Percentiles rank a stretch among this genome's conserved stretches.
phyloP scores from a whole-genome alignment of 1,140 invertebrate genomes.

The Orchestia grillus region DNA sequence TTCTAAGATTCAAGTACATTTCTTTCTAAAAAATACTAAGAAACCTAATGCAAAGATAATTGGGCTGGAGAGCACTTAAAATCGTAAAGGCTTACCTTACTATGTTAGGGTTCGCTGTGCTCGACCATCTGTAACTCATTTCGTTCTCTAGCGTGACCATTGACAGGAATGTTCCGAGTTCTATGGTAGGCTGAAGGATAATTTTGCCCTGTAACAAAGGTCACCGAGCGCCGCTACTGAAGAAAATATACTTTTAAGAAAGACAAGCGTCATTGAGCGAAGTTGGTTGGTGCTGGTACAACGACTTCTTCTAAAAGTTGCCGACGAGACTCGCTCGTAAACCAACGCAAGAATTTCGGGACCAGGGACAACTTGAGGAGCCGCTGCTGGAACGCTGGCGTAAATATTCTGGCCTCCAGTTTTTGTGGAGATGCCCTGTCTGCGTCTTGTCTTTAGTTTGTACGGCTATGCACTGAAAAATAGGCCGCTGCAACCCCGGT shows the following conservation, averaged over 20 bases:
- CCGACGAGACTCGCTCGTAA: background rate
- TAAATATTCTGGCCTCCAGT: background rate
- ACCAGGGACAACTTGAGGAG: background rate
- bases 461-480: background rate
- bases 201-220: background rate
- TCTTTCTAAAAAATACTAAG: no score
- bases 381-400: background rate
- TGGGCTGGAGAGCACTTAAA: no score
- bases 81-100: no score
- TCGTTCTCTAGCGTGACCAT: background rate
- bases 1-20: no score
- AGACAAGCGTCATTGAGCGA: background rate
- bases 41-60: no score
- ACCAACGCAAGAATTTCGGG: background rate
- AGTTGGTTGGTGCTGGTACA: background rate
- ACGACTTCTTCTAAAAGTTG: constrained; percentile 46
- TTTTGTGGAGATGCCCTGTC: background rate
- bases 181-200: background rate
- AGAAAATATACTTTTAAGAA: constrained; percentile 23
- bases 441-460: background rate
- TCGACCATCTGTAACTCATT: background rate
- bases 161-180: background rate
- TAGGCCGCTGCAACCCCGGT: background rate
- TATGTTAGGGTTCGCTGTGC: background rate
- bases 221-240: constrained; percentile 12